Evolutionary conservation across 2,797 vertebrate species (phyloP), one percentile per base, ranked within the genome.

Genomic region (Crax fasciolata): DNA sequence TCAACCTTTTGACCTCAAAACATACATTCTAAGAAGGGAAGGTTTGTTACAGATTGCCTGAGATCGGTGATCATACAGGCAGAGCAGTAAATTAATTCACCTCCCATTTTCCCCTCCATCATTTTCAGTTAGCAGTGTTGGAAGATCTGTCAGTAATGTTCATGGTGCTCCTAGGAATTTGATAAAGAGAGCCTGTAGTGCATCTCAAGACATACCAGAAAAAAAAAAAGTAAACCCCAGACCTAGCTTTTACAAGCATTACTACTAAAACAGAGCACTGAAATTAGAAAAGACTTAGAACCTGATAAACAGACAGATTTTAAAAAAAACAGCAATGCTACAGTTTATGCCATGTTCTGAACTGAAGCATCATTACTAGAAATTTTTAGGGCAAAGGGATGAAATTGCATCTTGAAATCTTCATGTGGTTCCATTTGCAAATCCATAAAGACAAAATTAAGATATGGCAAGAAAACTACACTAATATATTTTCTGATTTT

Each of bases 11-110:
- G 52, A 74, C 38, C 77, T 93, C 75, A 72, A 76, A 84, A 81
- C 13, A 67, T 43, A 49, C 15, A 68, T 48, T 76, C 57, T 74
- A 49, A 57, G 57, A 89, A 95, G 92, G 66, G n/a, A 96, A 52
- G 19, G 39, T 25, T 65, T 82, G 61, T 88, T 84, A 90, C 32
- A 82, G 61, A 44, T 65, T 89, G 61, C 77, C 61, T 65, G 63
- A 74, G 55, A 86, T 84, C 90, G 80, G 72, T 80, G 90, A 67
- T 86, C 81, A 54, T 49, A 84, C 55, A 63, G 43, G 71, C 48
- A 79, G 4, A 72, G 74, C 41, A n/a, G 46, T 91, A n/a, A 93
- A 95, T 93, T 93, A 38, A 85, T 94, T 95, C 67, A 67, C 62
- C 66, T 85, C 35, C 57, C 16, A 24, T 92, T 94, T 93, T 72